Evolutionary conservation across 2,113 vertebrate genomes (phyloP), one percentile per base, ranked within the genome.

Genomic region (Hypanus sabinus): DNA sequence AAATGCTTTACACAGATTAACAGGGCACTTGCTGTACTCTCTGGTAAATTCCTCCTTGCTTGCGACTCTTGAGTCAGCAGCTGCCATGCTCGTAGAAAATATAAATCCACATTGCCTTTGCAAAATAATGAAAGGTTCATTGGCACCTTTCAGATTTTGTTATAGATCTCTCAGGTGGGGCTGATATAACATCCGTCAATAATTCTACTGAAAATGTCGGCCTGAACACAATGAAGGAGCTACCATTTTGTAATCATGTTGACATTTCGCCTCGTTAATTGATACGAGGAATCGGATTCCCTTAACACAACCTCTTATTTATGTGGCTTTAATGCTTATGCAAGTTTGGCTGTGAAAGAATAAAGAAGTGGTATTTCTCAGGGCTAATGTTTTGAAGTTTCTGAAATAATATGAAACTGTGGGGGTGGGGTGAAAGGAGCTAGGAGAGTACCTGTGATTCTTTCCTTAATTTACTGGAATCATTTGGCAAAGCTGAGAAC

Each of bases 1-100:
- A 97, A 98, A 98, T 97, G 97, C 97, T 96, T 95, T 97, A 98
- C 97, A 97, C 96, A 98, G 97, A 97, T 98, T 98, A 98, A 96
- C 96, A 96, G 97, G 95, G 96, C 96, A 97, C 96, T 95, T 94
- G 94, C 95, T 95, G 97, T 96, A 96, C 97, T 97, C 91, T 73
- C 36, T 71, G 91, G 91, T 46, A 22, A 97, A 98, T 98, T 97
- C 97, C 97, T 97, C 96, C 95, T 96, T 95, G 95, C 96, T 97
- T 97, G 98, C 97, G 96, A 94, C 95, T 94, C 95, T 46, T 94
- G 96, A 97, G 98, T 98, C 98, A 97, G 98, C 97, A 97, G 97
- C 97, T 97, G 96, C 96, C 96, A 97, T 97, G 95, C 97, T 96
- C 96, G 96, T 96, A 97, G 96, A 97, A 97, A 97, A 96, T 96